Conservation (phyloP, 2,888 invertebrate genomes). For the Baronia brevicornis region DNA sequence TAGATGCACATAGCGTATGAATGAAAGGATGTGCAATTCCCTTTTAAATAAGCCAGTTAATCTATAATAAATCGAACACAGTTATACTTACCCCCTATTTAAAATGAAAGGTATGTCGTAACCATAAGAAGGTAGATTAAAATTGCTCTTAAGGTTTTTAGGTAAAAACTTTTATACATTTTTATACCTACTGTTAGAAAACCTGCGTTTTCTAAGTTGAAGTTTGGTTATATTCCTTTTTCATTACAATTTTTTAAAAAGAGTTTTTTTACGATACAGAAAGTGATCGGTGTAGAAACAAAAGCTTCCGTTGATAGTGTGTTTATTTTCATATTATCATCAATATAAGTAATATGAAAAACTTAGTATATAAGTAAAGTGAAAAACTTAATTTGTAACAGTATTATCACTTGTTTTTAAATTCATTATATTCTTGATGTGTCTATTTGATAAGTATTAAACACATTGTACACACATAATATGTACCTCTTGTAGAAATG, state of each 20-base stretch:
- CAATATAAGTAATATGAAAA: too few species aligned
- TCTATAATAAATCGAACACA: conserved; percentile 22
- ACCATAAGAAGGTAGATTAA: conserved; percentile 6
- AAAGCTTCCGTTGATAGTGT: conserved; percentile 8
- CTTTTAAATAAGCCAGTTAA: conserved; percentile 36
- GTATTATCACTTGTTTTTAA: too few species aligned
- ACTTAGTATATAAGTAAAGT: too few species aligned
- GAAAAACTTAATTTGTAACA: too few species aligned
- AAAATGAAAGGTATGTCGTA: conserved; percentile 4
- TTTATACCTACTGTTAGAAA: too few species aligned
- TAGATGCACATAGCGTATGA: conserved; percentile 51
- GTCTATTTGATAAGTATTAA: too few species aligned
- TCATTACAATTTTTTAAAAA: conserved; percentile 4
- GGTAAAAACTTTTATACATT: background rate
- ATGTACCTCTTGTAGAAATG: too few species aligned
- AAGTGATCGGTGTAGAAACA: conserved; percentile 5
- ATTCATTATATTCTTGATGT: too few species aligned
- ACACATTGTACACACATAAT: too few species aligned
- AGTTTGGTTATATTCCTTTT: too few species aligned
- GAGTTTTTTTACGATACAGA: too few species aligned
- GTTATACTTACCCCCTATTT: conserved; percentile 11
- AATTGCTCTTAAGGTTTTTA: background rate
- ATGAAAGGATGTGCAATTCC: conserved; percentile 50
- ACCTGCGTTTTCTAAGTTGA: too few species aligned
- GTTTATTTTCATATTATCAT: background rate